Percentiles rank a stretch among this genome's conserved stretches.
phyloP scores from a whole-genome alignment of 2,888 invertebrate genomes.

The Ellobium chinense region DNA sequence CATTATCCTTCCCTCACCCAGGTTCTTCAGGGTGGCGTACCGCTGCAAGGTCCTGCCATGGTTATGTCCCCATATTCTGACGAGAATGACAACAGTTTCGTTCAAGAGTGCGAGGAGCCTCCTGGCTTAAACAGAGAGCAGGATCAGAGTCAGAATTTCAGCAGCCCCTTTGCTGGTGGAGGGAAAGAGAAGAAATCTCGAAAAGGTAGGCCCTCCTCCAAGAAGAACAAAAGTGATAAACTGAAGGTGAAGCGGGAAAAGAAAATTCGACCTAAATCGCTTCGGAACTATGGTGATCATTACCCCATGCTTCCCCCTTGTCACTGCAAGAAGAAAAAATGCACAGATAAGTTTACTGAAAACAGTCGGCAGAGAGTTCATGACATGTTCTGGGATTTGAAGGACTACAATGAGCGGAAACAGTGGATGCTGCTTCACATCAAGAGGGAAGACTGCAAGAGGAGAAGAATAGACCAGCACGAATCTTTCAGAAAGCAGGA shows the following conservation, averaged over 20 bases:
- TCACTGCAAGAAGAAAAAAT: conserved; percentile 34
- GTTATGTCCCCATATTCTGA: conserved; percentile 10
- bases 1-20: neutral
- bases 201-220: neutral
- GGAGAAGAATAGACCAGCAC: conserved; percentile 17
- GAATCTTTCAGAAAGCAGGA: conserved; percentile 31
- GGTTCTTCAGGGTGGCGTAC: neutral
- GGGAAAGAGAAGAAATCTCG: neutral
- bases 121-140: neutral
- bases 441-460: conserved; percentile 17
- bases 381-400: conserved; percentile 30
- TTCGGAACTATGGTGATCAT: conserved; percentile 20
- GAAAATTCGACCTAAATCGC: conserved; percentile 7
- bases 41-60: neutral
- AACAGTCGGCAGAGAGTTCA: conserved; percentile 11
- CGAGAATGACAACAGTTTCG: conserved; percentile 14
- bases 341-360: conserved; percentile 32
- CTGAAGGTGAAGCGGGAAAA: conserved; percentile 5
- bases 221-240: neutral
- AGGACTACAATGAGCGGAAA: conserved; percentile 33
- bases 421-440: conserved; percentile 40
- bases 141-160: neutral
- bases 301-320: conserved; percentile 37
- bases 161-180: neutral
- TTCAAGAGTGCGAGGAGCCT: neutral